Evolutionary conservation across 2,888 invertebrate genomes (phyloP), one percentile per base, ranked within the genome.

Genomic region (Leptinotarsa juncta): DNA sequence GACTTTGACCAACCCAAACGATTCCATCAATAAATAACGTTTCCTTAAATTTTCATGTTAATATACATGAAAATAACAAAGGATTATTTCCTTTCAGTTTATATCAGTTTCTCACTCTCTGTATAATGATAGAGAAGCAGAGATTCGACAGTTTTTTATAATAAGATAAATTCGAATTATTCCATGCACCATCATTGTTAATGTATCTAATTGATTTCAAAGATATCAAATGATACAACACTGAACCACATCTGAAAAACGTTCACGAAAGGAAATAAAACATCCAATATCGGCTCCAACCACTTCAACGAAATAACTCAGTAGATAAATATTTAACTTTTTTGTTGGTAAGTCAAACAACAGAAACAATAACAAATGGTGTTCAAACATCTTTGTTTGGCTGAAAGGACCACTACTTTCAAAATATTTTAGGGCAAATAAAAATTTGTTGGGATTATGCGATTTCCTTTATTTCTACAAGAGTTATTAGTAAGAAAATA

Each of bases 361-460:
- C 71, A 66, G 69, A 75, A 70, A 73, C 42, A 70, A 80, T 78
- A 80, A 82, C 82, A 81, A 82, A 82, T 83, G 80, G 73, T 79
- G 80, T 78, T 67, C 81, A 83, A 83, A 83, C 77, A 83, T 78
- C 76, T 80, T 81, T 82, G 78, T 83, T 83, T 83, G 81, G 77
- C 74, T 78, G 79, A 71, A 76, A 79, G 82, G 81, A 82, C 82
- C 82, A 82, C 81, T 77, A 79, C 78, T 79, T 57, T 48, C 20
- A 48, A 48, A 69, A 69, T 57, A 57, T 60, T 69, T 55, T n/a
- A 32, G 79, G 60, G 49, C 70, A 67, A 74, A 71, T 73, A 79
- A 49, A 68, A 78, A 77, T 76, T 69, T 75, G 70, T 77, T 42
- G 48, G 57, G 69, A 55, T 69, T 49, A 75, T 75, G 71, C 70